These are phyloP conservation scores for Platichthys flesus DNA, from an alignment of 2,113 vertebrate genomes.

Conservation along the genomic window DNA sequence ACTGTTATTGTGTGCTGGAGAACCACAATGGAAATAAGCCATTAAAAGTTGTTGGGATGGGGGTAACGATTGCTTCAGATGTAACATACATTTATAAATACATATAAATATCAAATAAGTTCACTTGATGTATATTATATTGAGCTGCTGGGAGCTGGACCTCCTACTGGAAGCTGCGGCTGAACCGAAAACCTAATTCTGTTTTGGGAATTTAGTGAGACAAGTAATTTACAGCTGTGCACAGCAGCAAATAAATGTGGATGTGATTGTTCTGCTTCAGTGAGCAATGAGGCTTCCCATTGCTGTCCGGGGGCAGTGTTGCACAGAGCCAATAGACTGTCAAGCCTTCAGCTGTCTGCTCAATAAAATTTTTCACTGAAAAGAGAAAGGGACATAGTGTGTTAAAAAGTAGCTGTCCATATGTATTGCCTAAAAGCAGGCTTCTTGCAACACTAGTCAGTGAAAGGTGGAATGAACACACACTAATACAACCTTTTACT, in stretches of 20 bases:
- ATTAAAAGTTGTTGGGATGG: not conserved
- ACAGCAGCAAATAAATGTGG: constrained; percentile 15
- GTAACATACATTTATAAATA: not conserved
- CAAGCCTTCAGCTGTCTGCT: constrained; percentile 10
- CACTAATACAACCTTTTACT: no score
- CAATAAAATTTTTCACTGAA: not conserved
- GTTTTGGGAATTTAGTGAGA: constrained; percentile 45
- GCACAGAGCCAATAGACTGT: constrained; percentile 35
- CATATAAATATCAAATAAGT: not conserved
- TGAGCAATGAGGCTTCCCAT: constrained; percentile 20
- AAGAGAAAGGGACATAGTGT: no score
- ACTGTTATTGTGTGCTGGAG: not conserved
- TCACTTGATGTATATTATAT: not conserved
- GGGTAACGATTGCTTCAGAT: not conserved
- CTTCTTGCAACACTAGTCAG: no score
- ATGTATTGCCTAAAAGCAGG: no score
- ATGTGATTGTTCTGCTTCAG: constrained; percentile 49
- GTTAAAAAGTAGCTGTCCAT: no score
- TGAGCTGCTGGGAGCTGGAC: not conserved
- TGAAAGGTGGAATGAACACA: no score
- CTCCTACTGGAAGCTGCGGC: constrained; percentile 44
- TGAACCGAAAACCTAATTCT: constrained; percentile 35
- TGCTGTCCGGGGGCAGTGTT: constrained; percentile 19
- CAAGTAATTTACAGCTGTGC: constrained; percentile 64
- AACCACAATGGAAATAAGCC: not conserved